Conservation (phyloP, 92 coral and sea anemone species). For the Paramuricea clavata region DNA sequence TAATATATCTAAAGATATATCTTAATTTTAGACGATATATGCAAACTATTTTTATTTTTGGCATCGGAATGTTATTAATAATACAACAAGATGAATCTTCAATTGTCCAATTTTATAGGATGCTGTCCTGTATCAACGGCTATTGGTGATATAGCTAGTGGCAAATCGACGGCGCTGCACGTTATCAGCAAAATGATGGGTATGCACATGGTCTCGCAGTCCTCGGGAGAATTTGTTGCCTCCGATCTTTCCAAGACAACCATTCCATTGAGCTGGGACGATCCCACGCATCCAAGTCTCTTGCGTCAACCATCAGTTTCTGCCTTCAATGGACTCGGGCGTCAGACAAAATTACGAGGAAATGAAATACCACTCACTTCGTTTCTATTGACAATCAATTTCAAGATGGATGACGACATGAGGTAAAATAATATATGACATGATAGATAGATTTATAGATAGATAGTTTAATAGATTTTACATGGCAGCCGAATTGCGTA, state of each 20-base stretch:
- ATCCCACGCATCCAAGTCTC: conserved; percentile 22
- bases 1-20: too few relatives aligned
- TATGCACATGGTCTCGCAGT: conserved; percentile 17
- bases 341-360: neutral
- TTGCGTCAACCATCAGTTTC: conserved; percentile 10
- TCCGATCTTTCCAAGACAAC: neutral
- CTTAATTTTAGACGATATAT: too few relatives aligned
- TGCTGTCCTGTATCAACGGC: conserved; percentile 27
- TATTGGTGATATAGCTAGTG: conserved; percentile 29
- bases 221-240: conserved; percentile 9
- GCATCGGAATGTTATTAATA: too few relatives aligned
- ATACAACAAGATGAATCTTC: neutral
- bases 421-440: neutral
- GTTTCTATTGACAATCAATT: neutral
- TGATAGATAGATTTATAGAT: neutral
- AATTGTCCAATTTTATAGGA: neutral
- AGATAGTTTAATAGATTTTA: neutral
- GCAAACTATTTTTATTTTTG: too few relatives aligned
- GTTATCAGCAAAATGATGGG: conserved; percentile 22
- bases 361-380: neutral
- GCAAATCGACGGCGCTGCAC: conserved; percentile 10
- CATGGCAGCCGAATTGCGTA: neutral
- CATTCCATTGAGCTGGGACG: conserved; percentile 28
- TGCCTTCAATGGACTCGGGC: conserved; percentile 1
- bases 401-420: conserved; percentile 3